Evolutionary conservation across 2,797 vertebrate species (phyloP).

Genomic region (Crax fasciolata): DNA sequence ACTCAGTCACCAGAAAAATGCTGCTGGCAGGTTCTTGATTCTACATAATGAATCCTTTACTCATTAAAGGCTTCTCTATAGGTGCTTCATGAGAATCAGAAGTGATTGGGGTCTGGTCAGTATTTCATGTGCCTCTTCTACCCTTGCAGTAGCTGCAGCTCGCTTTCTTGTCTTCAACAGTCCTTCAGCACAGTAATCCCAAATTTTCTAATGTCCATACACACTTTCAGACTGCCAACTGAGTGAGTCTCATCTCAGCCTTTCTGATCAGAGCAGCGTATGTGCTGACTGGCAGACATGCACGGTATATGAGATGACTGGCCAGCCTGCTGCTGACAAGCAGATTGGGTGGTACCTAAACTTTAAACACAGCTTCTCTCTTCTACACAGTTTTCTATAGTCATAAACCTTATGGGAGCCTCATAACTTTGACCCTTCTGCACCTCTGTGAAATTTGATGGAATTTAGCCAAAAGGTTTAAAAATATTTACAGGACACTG

Average conservation of each 20-base stretch:
- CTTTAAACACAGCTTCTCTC: neutral
- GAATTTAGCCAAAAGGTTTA: neutral
- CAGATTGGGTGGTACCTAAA: neutral
- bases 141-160: neutral
- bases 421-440: neutral
- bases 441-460: neutral
- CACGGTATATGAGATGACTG: accelerated
- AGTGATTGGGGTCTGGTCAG: neutral
- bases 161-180: neutral
- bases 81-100: neutral
- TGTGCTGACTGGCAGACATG: no score
- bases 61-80: neutral
- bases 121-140: neutral
- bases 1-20: neutral
- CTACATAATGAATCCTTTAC: neutral
- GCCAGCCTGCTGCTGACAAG: neutral
- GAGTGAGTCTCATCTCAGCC: neutral
- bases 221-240: neutral
- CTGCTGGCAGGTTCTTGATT: neutral
- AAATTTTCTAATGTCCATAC: neutral
- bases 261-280: neutral
- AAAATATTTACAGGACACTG: neutral
- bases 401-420: neutral
- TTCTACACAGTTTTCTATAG: neutral
- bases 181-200: neutral